Conservation (phyloP, 2,888 invertebrate genomes). For the Drosophila macrospina region DNA sequence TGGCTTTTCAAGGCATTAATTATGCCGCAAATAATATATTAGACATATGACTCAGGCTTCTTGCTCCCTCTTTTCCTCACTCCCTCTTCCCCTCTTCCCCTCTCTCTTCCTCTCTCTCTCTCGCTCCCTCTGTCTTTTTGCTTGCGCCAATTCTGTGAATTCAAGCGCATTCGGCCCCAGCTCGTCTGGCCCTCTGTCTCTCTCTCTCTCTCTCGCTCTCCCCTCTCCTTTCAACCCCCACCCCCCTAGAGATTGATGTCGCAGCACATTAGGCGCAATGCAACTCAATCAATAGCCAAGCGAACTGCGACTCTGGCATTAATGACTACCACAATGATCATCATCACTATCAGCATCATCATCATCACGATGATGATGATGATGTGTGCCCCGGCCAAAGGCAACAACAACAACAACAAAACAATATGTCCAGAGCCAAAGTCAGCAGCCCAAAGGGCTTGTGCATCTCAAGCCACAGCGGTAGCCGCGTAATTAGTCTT, state of each 20-base stretch:
- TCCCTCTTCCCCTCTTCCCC: not conserved
- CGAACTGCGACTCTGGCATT: conserved; percentile 59
- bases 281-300: conserved; percentile 80
- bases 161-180: conserved; percentile 37
- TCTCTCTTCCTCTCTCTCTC: not conserved
- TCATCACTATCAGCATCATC: conserved; percentile 44
- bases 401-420: conserved; percentile 4
- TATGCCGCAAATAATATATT: conserved; percentile 52
- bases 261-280: conserved; percentile 82
- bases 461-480: conserved; percentile 28
- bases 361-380: conserved; percentile 15
- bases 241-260: conserved; percentile 80
- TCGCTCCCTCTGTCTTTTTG: not conserved
- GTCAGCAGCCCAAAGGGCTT: conserved; percentile 24
- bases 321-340: conserved; percentile 67
- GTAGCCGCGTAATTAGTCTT: conserved; percentile 80
- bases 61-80: not conserved
- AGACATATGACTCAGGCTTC: conserved; percentile 36
- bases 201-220: not conserved
- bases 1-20: conserved; percentile 59
- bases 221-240: no score
- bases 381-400: conserved; percentile 14
- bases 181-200: conserved; percentile 3
- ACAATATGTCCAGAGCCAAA: conserved; percentile 14
- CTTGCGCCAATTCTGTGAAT: conserved; percentile 65